Base-by-base conservation (phyloP, 1,140 invertebrate species). In the Hyphantria cunea region DNA sequence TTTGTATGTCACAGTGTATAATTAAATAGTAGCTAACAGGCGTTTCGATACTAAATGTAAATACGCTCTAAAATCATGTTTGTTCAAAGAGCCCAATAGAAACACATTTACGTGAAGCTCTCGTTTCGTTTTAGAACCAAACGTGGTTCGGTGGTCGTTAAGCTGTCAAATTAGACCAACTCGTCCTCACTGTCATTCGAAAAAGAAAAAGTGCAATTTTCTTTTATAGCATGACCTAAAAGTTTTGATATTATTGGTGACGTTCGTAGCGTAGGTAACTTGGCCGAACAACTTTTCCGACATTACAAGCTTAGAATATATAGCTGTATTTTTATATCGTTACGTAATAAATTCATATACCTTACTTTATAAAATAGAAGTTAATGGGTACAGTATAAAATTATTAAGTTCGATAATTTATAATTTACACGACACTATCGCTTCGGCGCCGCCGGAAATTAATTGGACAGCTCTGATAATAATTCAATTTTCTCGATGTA, bases 161-260 rank as follows among this genome's bases (percentile, higher is more conserved):
- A 70, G 68, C 70, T 80, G 72, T 82, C 78, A 80, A 80, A 82
- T 79, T 84, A 84, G 68, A 75, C 69, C 59, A 75, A 76, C 72
- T 82, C 70, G 69, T 75, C 73, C 64, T 62, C 69, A 64, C 62
- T 74, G 69, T 81, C 72, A 74, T 82, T 80, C 47, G 64, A 74
- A 74, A 68, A 77, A 64, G 78, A 80, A 74, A 74, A 80, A 79
- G 75, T 78, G 69, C 75, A 74, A 82, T 85, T 83, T 82, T 74
- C 72, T 81, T 83, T 82, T 80, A 79, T 80, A 45, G 77, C 78
- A 73, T 83, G 72, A 76, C 77, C 72, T 76, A 59, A 64, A 85
- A 83, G 53, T 82, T 85, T 80, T 76, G 74, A 77, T 66, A 64
- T 74, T 76, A 74, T 70, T 75, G 69, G 72, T 69, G 66, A 69